Evolutionary conservation across 2,888 invertebrate genomes (phyloP), one percentile per base, ranked within the genome.

Genomic region (Colostygia pectinataria): DNA sequence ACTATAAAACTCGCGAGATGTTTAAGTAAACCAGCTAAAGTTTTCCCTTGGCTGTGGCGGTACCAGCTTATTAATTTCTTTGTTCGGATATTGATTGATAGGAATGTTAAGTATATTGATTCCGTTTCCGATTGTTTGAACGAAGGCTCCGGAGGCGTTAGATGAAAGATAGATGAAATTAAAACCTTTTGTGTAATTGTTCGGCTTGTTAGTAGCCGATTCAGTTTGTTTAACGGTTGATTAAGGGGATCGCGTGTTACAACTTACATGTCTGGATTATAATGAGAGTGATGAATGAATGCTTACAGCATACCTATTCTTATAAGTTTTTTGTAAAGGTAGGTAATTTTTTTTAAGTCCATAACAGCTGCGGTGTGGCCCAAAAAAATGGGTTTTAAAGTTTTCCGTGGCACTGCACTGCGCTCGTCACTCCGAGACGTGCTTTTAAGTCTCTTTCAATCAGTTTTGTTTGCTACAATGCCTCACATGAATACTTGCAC

Each of bases 81-180:
- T 70, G 66, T 71, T 34, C 32, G 41, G 53, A 45, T 48, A 53
- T 59, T 74, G 73, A 74, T 74, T 66, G 75, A 73, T 73, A 57
- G 72, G 69, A 66, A 71, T 70, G 47, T 70, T 73, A 73, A 74
- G 75, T 74, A 69, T 66, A 66, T 66, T 71, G 71, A 63, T 62
- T 56, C 59, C 55, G 58, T 52, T 54, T 42, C 33, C 55, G 58
- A 56, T 56, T 53, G 56, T 48, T 53, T 55, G 36, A 43, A 37
- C 18, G 12, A 8, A 23, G 12, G 31, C 31, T 31, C 36, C 34
- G 23, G 28, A 53, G 53, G 44, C 57, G 49, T 53, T 39, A 45
- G 41, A 54, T 56, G 60, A 53, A 42, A 51, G 52, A 55, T 56
- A 44, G 45, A 48, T 36, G 50, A 54, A 55, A 54, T 59, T 57